These are phyloP conservation scores for Drosophila merina DNA, from an alignment of 2,888 invertebrate genomes.

Conservation along the genomic window DNA sequence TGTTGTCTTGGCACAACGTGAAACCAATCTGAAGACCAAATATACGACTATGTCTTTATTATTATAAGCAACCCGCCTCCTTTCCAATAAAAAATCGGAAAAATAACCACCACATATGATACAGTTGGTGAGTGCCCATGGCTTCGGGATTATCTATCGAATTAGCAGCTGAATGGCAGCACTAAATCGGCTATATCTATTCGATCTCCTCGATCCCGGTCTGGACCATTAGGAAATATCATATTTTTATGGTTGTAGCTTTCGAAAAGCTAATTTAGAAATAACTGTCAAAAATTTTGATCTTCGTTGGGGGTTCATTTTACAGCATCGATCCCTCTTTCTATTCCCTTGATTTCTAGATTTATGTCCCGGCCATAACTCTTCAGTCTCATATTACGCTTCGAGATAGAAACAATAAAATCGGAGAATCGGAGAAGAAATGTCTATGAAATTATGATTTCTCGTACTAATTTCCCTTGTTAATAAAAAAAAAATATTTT, in stretches of 20 bases:
- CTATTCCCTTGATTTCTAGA: slow-evolving; percentile 18
- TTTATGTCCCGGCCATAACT: slow-evolving; percentile 58
- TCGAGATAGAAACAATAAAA: slow-evolving; percentile 55
- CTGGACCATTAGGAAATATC: slow-evolving; percentile 55
- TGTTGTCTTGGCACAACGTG: slow-evolving; percentile 61
- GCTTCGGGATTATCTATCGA: slow-evolving; percentile 62
- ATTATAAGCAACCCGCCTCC: slow-evolving; percentile 53
- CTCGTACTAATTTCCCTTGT: slow-evolving; percentile 74
- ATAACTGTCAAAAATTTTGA: slow-evolving; percentile 69
- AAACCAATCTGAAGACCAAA: slow-evolving; percentile 66
- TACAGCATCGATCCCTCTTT: slow-evolving; percentile 53
- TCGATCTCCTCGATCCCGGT: slow-evolving; percentile 29
- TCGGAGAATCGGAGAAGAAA: slow-evolving; percentile 49
- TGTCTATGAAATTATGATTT: slow-evolving; percentile 77
- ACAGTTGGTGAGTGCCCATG: slow-evolving; percentile 35
- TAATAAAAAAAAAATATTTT: slow-evolving; percentile 76
- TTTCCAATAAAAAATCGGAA: slow-evolving; percentile 17
- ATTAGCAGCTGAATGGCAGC: slow-evolving; percentile 71
- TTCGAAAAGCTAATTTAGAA: slow-evolving; percentile 72
- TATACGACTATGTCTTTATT: slow-evolving; percentile 77
- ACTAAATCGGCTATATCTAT: slow-evolving; percentile 41
- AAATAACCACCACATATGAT: slow-evolving; percentile 5
- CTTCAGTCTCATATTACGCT: slow-evolving; percentile 50
- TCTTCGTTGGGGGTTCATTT: slow-evolving; percentile 70
- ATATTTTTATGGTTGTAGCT: slow-evolving; percentile 64